phyloP scores from a whole-genome alignment of 2,797 vertebrate genomes.

The Sebastes iracundus region DNA sequence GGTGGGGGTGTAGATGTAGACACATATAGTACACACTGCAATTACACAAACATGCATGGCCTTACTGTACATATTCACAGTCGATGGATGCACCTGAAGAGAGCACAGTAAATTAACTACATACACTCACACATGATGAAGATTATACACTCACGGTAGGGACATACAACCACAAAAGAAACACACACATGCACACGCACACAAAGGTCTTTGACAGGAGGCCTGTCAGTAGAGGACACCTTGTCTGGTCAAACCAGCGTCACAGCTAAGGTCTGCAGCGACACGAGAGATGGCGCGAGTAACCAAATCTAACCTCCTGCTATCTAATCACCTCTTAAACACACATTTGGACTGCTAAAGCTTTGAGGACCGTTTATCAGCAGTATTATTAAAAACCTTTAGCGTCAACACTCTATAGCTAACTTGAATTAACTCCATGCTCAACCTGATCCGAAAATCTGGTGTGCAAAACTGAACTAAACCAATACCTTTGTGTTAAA shows the following conservation, averaged over 20 bases:
- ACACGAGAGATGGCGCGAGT: conserved; percentile 44
- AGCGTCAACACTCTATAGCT: not conserved
- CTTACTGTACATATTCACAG: not conserved
- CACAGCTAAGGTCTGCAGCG: conserved; percentile 41
- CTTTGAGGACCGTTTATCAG: not conserved
- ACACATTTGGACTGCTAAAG: not conserved
- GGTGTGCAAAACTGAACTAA: not conserved
- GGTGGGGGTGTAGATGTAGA: conserved; percentile 15
- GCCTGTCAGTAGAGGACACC: conserved; percentile 37
- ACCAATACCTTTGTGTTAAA: not conserved
- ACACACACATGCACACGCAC: conserved; percentile 5
- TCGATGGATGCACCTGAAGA: not conserved
- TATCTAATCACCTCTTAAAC: conserved; percentile 41
- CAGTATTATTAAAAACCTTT: not conserved
- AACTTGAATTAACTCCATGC: not conserved
- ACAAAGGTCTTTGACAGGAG: not conserved
- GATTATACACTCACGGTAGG: not conserved
- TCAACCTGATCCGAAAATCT: not conserved
- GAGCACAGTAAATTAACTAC: not conserved
- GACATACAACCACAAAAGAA: not conserved
- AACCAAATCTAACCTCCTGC: conserved; percentile 53
- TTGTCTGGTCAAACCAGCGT: conserved; percentile 56
- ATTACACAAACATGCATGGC: conserved; percentile 15
- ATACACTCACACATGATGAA: not conserved
- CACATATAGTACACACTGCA: not conserved